Percentiles rank a stretch among this genome's conserved stretches.
Evolutionary conservation across 1,140 invertebrate species (phyloP).

Genomic region (Papilio helenus): DNA sequence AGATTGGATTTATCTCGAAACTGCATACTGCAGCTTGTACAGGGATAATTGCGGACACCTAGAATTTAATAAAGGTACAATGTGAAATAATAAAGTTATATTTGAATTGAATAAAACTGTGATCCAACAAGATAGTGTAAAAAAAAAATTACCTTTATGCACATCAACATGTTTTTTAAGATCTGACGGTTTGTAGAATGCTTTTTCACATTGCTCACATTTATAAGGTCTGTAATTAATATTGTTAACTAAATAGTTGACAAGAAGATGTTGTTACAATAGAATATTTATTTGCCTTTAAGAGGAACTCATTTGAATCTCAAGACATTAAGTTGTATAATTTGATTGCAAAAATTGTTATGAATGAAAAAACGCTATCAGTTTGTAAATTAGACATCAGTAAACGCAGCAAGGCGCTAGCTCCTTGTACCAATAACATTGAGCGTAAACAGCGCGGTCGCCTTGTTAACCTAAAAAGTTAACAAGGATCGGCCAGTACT

Average conservation of each 20-base stretch:
- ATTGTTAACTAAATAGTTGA: no score
- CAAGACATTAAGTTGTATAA: no score
- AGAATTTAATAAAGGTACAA: constrained; percentile 42
- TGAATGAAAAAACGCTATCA: neutral
- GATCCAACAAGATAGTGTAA: neutral
- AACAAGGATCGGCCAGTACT: constrained; percentile 77
- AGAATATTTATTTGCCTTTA: no score
- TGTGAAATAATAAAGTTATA: neutral
- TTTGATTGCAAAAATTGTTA: no score
- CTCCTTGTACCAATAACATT: constrained; percentile 66
- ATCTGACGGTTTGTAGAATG: constrained; percentile 71
- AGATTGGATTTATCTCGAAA: constrained; percentile 71
- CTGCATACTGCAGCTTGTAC: constrained; percentile 54
- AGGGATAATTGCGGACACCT: constrained; percentile 62
- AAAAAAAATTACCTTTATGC: constrained; percentile 57
- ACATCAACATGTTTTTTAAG: constrained; percentile 68
- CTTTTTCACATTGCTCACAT: constrained; percentile 71
- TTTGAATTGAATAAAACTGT: neutral
- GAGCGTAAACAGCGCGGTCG: constrained; percentile 64
- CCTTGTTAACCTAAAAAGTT: constrained; percentile 78
- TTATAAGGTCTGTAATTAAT: constrained; percentile 68
- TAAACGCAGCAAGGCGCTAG: constrained; percentile 53
- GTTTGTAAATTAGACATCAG: constrained; percentile 39
- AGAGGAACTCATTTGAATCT: no score
- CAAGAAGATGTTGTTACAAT: no score